Evolutionary conservation across 2,888 invertebrate species (phyloP).

Genomic region (Tenthredo mesomela): DNA sequence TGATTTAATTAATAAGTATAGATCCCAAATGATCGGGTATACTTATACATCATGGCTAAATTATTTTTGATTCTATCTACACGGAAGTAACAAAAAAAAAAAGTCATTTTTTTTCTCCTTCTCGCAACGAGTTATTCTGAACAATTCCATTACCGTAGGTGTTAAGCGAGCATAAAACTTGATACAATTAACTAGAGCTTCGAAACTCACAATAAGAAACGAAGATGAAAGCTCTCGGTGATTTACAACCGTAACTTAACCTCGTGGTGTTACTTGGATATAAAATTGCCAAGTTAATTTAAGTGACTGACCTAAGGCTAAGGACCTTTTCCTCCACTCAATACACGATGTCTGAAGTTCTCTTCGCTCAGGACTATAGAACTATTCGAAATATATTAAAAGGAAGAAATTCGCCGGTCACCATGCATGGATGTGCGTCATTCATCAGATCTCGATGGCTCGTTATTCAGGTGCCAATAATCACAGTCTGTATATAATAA

Average conservation of each 20-base stretch:
- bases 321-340: neutral
- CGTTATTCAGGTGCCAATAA: neutral
- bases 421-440: neutral
- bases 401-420: neutral
- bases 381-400: neutral
- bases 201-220: neutral
- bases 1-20: neutral
- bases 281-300: slow-evolving; percentile 20
- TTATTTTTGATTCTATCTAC: neutral
- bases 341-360: neutral
- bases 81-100: neutral
- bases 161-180: slow-evolving; percentile 32
- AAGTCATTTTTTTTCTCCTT: neutral
- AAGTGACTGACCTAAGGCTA: slow-evolving; percentile 14
- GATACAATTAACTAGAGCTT: slow-evolving; percentile 40
- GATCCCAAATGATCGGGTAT: neutral
- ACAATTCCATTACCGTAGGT: slow-evolving; percentile 35
- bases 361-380: neutral
- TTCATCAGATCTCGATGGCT: slow-evolving; percentile 20
- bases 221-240: slow-evolving; percentile 1
- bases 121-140: neutral
- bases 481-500: neutral
- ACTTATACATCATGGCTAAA: neutral
- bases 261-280: neutral
- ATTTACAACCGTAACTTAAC: slow-evolving; percentile 39